phyloP scores from a whole-genome alignment of 2,113 vertebrate genomes.

The Excalfactoria chinensis region DNA sequence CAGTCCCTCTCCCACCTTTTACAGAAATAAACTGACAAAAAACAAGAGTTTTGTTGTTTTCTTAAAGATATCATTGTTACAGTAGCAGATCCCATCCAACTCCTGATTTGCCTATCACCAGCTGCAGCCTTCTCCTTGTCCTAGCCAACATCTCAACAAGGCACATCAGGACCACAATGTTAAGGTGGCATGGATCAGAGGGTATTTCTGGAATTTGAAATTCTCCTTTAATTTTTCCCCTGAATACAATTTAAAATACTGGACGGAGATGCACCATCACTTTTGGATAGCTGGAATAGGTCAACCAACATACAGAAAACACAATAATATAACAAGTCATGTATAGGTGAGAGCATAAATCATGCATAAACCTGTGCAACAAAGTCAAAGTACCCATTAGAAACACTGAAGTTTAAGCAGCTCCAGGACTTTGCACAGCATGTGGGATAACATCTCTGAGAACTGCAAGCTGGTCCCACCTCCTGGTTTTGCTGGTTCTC shows the following conservation, averaged over 20 bases:
- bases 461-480: not conserved
- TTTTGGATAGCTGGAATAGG: not conserved
- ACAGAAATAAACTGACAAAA: not conserved
- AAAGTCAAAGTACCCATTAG: not conserved
- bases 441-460: not conserved
- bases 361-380: no score
- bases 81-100: not conserved
- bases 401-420: not conserved
- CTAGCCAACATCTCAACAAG: not conserved
- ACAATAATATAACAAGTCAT: not conserved
- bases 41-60: not conserved
- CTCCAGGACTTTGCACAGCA: not conserved
- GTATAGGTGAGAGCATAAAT: not conserved
- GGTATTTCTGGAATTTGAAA: not conserved
- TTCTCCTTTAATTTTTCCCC: not conserved
- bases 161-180: not conserved
- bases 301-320: not conserved
- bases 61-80: not conserved
- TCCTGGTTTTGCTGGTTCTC: not conserved
- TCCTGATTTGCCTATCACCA: not conserved
- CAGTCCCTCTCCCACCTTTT: not conserved
- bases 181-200: not conserved
- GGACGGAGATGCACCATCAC: not conserved
- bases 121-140: accelerated
- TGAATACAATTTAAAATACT: not conserved